Evolutionary conservation across 2,113 vertebrate genomes (phyloP), one percentile per base, ranked within the genome.

Genomic region (Notarius quadriscutis): DNA sequence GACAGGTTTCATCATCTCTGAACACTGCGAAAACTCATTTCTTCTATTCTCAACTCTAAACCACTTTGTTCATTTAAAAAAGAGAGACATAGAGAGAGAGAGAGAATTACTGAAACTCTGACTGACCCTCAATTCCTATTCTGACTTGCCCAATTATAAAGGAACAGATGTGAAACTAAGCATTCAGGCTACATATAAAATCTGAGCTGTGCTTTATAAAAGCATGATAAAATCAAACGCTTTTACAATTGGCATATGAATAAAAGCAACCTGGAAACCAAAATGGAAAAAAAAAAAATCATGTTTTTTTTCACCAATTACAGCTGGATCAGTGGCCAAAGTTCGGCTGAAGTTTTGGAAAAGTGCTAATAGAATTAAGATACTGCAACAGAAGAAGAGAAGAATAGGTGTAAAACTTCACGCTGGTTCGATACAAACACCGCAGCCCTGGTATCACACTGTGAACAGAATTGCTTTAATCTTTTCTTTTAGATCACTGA

Each of bases 391-490:
- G 79, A 62, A 81, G 57, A 8, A 17, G n/a, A 75, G 72, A 20
- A 50, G 10, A 80, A 34, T 62, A 25, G 18, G 27, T 57, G n/a
- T 86, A n/a, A 62, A 79, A 53, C 72, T 75, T 18, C 14, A 53
- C 12, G 62, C 85, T 58, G 65, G 30, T 25, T 71, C 8, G 27
- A 65, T 41, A 63, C 69, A 30, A 80, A 86, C 62, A 25, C 30
- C 11, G 30, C 77, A 58, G 18, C 22, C 53, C 41, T 41, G 63
- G 8, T 71, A 62, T 81, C 79, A 67, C 79, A 55, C 77, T 81
- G 85, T 41, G 67, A 57, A n/a, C 50, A 67, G 50, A 67, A 69
- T 77, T 71, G 85, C 78, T 71, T 81, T 81, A 86, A 55, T 63
- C 77, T 55, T 81, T 69, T 63, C 77, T 55, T 81, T 69, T 50